Evolutionary conservation across 1,140 invertebrate species (phyloP).

Genomic region (Zaprionus gabonicus): DNA sequence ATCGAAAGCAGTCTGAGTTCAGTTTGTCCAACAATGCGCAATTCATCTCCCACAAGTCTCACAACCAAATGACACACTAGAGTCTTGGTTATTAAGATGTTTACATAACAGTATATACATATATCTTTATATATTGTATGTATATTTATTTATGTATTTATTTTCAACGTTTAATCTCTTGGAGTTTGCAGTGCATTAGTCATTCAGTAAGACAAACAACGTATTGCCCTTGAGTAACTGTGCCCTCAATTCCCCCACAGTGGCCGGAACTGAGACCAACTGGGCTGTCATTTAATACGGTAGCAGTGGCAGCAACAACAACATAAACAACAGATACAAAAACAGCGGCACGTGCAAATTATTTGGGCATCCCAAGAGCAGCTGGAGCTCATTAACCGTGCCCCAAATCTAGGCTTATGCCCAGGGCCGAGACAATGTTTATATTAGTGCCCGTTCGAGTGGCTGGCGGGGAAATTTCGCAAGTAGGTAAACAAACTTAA

Average conservation of each 20-base stretch:
- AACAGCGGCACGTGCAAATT: constrained; percentile 11
- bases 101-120: not conserved
- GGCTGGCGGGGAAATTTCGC: constrained; percentile 33
- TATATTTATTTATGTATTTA: constrained; percentile 17
- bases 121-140: constrained; percentile 1
- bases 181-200: constrained; percentile 38
- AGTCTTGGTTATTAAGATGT: constrained; percentile 16
- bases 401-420: constrained; percentile 50
- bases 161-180: constrained; percentile 30
- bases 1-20: not conserved
- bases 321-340: not conserved
- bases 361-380: constrained; percentile 20
- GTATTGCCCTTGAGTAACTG: constrained; percentile 24
- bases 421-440: constrained; percentile 48
- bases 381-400: constrained; percentile 62
- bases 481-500: constrained; percentile 69
- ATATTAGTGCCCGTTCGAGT: constrained; percentile 7
- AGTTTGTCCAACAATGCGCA: too few species aligned
- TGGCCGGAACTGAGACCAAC: constrained; percentile 17
- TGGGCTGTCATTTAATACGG: constrained; percentile 27
- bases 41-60: constrained; percentile 4
- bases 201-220: constrained; percentile 37
- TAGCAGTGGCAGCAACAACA: constrained; percentile 1
- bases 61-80: constrained; percentile 9
- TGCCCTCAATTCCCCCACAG: constrained; percentile 20